These are phyloP conservation scores for Gonioctena quinquepunctata DNA, from an alignment of 1,140 invertebrate species.

Conservation along the genomic window DNA sequence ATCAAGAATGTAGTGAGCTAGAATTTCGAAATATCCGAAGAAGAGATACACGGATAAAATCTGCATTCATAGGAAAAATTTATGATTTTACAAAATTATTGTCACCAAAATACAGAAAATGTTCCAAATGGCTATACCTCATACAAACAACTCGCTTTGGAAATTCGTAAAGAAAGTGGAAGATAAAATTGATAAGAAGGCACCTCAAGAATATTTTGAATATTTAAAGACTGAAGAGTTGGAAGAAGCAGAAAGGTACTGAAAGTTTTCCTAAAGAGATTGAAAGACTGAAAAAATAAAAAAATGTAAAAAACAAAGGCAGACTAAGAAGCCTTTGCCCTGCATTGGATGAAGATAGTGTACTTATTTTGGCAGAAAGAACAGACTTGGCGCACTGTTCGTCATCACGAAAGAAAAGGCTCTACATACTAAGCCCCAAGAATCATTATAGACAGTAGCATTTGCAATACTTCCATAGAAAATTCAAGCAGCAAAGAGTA, in stretches of 20 bases:
- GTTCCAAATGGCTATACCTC: background rate
- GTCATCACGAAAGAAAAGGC: background rate
- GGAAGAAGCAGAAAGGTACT: background rate
- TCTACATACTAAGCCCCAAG: background rate
- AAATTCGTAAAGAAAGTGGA: background rate
- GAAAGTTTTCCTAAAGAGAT: background rate
- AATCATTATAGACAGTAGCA: background rate
- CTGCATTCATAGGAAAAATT: background rate
- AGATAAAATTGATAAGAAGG: background rate
- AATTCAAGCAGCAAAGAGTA: too few species aligned
- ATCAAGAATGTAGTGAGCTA: too few species aligned
- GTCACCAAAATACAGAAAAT: background rate
- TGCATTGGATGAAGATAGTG: background rate
- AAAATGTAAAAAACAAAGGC: too few species aligned
- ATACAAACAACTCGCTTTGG: background rate
- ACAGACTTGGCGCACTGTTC: background rate
- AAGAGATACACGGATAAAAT: background rate
- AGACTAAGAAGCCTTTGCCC: background rate
- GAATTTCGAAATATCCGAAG: too few species aligned
- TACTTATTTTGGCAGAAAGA: background rate
- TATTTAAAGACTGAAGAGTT: background rate
- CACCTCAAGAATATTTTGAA: background rate
- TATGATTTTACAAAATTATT: background rate
- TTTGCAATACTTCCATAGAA: background rate
- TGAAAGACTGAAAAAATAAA: background rate